Percentiles rank a stretch among this genome's conserved stretches.
Evolutionary conservation across 2,797 vertebrate species (phyloP).

Genomic region (Moxostoma hubbsi): DNA sequence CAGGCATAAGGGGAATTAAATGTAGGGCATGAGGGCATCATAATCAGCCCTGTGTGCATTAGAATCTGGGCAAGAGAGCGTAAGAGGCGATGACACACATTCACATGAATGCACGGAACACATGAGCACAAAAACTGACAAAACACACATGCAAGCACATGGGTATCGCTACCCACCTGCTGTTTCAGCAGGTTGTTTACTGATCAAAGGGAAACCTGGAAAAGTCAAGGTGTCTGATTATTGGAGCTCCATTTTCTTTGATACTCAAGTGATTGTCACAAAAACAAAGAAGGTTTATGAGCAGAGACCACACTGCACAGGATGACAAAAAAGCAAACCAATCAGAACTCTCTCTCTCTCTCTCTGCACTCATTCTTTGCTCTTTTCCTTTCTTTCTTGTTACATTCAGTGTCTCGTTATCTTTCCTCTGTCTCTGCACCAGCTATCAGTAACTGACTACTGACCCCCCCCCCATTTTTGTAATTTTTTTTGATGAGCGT

Average conservation of each 20-base stretch:
- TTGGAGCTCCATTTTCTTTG: constrained; percentile 9
- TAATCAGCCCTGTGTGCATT: too few relatives aligned
- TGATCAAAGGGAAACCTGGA: constrained; percentile 16
- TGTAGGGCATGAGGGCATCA: too few relatives aligned
- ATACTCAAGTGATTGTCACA: constrained; percentile 21
- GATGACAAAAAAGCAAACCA: constrained; percentile 43
- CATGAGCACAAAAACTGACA: background rate
- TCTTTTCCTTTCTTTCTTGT: background rate
- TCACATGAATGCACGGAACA: background rate
- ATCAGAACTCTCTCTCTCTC: constrained; percentile 35
- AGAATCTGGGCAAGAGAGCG: too few relatives aligned
- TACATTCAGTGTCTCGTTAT: constrained; percentile 13
- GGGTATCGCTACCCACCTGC: constrained; percentile 13
- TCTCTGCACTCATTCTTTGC: constrained; percentile 41
- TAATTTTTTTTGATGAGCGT: constrained; percentile 2
- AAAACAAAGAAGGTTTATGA: background rate
- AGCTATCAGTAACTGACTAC: background rate
- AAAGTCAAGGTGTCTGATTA: background rate
- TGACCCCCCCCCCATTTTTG: background rate
- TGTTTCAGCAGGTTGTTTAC: background rate
- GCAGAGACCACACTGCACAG: background rate
- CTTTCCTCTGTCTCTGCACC: constrained; percentile 9
- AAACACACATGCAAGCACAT: background rate
- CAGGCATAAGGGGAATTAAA: too few relatives aligned
- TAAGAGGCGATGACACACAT: too few relatives aligned